Conservation (phyloP, 2,797 vertebrate genomes). For the Linurgus olivaceus region DNA sequence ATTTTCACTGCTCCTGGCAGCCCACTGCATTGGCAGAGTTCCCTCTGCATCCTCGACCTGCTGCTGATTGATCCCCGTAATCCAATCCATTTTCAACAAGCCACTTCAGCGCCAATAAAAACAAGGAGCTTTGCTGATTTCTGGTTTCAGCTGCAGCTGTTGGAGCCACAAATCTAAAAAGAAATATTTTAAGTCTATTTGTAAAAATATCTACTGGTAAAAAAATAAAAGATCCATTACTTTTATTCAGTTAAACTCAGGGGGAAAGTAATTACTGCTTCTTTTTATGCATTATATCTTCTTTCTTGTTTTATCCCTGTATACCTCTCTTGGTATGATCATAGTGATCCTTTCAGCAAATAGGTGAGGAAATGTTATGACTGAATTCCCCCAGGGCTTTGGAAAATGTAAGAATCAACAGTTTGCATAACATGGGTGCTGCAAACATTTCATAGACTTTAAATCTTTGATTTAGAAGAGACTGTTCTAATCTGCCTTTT, state of each 20-base stretch:
- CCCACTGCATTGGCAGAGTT: conserved; percentile 37
- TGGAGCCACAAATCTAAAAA: conserved; percentile 62
- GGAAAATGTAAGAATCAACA: background rate
- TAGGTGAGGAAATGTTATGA: background rate
- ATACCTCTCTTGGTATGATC: background rate
- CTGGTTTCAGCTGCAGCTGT: conserved; percentile 67
- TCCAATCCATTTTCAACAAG: conserved; percentile 73
- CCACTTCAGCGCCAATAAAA: conserved; percentile 71
- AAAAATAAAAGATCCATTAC: background rate
- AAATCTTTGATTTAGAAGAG: background rate
- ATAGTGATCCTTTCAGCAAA: background rate
- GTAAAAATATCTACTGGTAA: background rate
- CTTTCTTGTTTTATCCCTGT: background rate
- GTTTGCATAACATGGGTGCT: background rate
- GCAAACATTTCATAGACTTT: background rate
- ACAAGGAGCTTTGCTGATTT: conserved; percentile 66
- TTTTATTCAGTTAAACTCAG: conserved; percentile 5
- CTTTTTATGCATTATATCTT: background rate
- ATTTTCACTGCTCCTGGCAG: conserved; percentile 67
- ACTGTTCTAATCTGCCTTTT: background rate
- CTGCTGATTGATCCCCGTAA: conserved; percentile 72
- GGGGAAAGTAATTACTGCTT: background rate
- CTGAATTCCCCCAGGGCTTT: background rate
- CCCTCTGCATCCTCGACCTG: conserved; percentile 60
- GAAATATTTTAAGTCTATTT: conserved; percentile 54